Base-by-base conservation (phyloP, 2,888 invertebrate species). In the Notodonta ziczac region DNA sequence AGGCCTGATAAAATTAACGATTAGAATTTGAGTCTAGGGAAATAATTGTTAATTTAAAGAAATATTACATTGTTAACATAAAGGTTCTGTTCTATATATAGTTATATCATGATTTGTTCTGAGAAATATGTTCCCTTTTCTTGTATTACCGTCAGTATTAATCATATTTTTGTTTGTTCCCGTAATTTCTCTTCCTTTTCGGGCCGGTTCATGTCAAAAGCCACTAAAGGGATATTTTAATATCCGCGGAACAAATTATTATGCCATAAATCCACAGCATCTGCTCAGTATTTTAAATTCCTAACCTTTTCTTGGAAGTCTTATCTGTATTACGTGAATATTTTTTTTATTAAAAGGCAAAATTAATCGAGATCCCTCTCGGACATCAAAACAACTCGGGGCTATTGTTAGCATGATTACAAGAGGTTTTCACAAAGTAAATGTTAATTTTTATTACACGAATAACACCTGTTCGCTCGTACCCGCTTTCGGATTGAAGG, bases 361-460 rank as follows among this genome's bases (percentile, higher is more conserved):
- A 89, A 90, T 90, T 90, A 92, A 92, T 91, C 89, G 89, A 85
- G 87, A 83, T 76, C 84, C 86, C 87, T 87, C 80, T 80, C 85
- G 87, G 88, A 89, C 89, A 90, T 90, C 87, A 90, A 91, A 90
- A 91, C 87, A 88, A 81, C 89, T 88, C 79, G 76, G 72, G 84
- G 87, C 87, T 84, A 91, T 92, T 91, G 91, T 92, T 86, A 78
- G 77, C 84, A 86, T 90, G 87, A 91, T 90, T 90, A 89, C 85
- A 88, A 87, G 86, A 85, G 87, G 87, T 84, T 86, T 85, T 87
- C 82, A 86, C 83, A 88, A 86, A 86, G 87, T 82, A 87, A 91
- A 91, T 90, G 89, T 90, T 90, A 91, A 89, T 91, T 89, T 89
- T 88, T 90, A 91, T 91, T 88, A 88, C 83, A 81, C 82, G 80